These are phyloP conservation scores for Sicus ferrugineus DNA, from an alignment of 2,888 invertebrate genomes.

Conservation along the genomic window DNA sequence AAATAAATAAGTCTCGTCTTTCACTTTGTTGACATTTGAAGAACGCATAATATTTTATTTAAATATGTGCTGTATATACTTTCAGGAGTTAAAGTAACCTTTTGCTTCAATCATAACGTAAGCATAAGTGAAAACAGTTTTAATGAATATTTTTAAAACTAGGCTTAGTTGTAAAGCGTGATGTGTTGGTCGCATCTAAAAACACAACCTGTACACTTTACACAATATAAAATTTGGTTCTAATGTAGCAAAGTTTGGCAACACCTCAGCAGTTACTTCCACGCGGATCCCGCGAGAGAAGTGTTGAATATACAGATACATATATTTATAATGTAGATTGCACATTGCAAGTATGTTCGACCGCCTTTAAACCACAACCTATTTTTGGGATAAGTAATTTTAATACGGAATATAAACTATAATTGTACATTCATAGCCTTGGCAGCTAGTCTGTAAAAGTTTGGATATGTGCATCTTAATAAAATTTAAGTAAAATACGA, in stretches of 20 bases:
- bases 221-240: not conserved
- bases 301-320: not conserved
- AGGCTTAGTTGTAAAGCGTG: slow-evolving; percentile 41
- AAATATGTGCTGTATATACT: slow-evolving; percentile 28
- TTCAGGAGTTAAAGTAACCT: slow-evolving; percentile 9
- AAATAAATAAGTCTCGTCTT: slow-evolving; percentile 1
- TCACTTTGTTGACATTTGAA: slow-evolving; percentile 20
- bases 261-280: too few relatives aligned
- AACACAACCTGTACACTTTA: slow-evolving; percentile 56
- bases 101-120: slow-evolving; percentile 26
- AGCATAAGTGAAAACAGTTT: slow-evolving; percentile 26
- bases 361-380: not conserved
- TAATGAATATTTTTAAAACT: slow-evolving; percentile 27
- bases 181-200: slow-evolving; percentile 64
- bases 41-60: slow-evolving; percentile 23
- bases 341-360: not conserved
- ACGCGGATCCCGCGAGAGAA: too few relatives aligned
- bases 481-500: not conserved
- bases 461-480: not conserved
- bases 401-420: not conserved
- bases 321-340: not conserved
- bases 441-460: not conserved
- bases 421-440: not conserved
- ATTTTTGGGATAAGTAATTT: not conserved
- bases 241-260: too few relatives aligned